Conservation (phyloP, 2,888 invertebrate genomes). For the Mesorhabditis spiculigera region DNA sequence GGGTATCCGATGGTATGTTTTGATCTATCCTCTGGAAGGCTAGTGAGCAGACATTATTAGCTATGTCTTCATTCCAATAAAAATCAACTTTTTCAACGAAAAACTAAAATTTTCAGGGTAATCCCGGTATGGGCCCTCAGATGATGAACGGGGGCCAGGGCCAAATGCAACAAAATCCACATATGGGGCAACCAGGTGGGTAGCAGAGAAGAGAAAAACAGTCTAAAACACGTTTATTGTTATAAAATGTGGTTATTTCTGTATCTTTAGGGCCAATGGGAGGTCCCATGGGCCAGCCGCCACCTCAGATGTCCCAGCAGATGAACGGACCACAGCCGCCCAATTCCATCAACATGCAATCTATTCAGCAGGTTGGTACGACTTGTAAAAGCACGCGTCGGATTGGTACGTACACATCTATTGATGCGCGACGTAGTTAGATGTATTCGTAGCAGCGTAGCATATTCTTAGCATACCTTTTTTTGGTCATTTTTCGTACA, state of each 20-base stretch:
- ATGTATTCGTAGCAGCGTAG: too few species aligned
- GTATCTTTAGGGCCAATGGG: constrained; percentile 4
- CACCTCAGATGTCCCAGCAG: not conserved
- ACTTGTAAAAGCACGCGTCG: too few species aligned
- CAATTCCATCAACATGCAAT: not conserved
- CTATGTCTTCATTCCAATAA: not conserved
- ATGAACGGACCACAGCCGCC: constrained; percentile 1
- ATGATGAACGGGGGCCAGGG: not conserved
- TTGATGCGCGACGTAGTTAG: too few species aligned
- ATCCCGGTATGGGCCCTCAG: not conserved
- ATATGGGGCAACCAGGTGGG: constrained; percentile 5
- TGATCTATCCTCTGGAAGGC: not conserved
- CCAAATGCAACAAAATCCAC: not conserved
- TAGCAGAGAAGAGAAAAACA: not conserved
- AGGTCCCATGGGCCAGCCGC: constrained; percentile 3
- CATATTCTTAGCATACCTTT: too few species aligned
- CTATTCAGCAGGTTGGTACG: not conserved
- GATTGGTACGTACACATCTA: too few species aligned
- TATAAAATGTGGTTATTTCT: not conserved
- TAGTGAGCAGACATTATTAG: not conserved
- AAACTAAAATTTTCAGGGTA: not conserved
- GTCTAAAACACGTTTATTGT: too few species aligned
- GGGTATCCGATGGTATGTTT: not conserved
- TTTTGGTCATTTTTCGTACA: too few species aligned
- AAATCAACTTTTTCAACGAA: constrained; percentile 3